A percentile compares a stretch with the other conserved stretches of the same genome.
Evolutionary conservation across 2,888 invertebrate species (phyloP).

Genomic region (Agapetus fuscipes): DNA sequence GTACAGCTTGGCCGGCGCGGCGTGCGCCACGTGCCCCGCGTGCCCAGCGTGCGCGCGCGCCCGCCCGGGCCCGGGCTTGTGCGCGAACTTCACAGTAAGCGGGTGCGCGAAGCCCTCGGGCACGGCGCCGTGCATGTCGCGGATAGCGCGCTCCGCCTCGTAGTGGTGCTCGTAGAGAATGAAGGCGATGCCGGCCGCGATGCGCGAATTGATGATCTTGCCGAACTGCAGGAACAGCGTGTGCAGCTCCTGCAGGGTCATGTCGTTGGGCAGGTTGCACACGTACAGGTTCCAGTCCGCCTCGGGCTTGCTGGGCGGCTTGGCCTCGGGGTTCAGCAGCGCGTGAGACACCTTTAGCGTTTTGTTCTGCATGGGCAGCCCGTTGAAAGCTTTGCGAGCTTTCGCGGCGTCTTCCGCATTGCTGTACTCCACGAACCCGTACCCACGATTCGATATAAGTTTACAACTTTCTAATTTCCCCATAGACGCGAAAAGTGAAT

Average conservation of each 20-base stretch:
- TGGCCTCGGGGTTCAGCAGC: slow-evolving; percentile 41
- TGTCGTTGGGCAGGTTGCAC: slow-evolving; percentile 47
- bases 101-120: slow-evolving; percentile 46
- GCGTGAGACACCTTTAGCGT: slow-evolving; percentile 46
- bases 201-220: slow-evolving; percentile 47
- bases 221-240: slow-evolving; percentile 47
- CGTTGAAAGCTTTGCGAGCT: slow-evolving; percentile 45
- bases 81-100: slow-evolving; percentile 48
- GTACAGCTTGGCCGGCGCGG: slow-evolving; percentile 31
- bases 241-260: slow-evolving; percentile 47
- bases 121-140: slow-evolving; percentile 40
- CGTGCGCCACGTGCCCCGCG: slow-evolving; percentile 10
- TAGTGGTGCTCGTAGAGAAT: slow-evolving; percentile 44
- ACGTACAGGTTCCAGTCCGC: slow-evolving; percentile 48
- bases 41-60: slow-evolving; percentile 30
- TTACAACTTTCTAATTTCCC: slow-evolving; percentile 50
- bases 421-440: slow-evolving; percentile 47
- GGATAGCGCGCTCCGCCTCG: slow-evolving; percentile 44
- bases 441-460: slow-evolving; percentile 47
- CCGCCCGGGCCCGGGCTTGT: slow-evolving; percentile 46
- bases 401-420: slow-evolving; percentile 44
- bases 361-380: slow-evolving; percentile 46
- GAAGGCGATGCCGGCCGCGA: slow-evolving; percentile 47
- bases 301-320: slow-evolving; percentile 45
- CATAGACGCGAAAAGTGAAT: slow-evolving; percentile 46